Base-by-base conservation (phyloP, 2,888 invertebrate species). In the Thyatira batis region DNA sequence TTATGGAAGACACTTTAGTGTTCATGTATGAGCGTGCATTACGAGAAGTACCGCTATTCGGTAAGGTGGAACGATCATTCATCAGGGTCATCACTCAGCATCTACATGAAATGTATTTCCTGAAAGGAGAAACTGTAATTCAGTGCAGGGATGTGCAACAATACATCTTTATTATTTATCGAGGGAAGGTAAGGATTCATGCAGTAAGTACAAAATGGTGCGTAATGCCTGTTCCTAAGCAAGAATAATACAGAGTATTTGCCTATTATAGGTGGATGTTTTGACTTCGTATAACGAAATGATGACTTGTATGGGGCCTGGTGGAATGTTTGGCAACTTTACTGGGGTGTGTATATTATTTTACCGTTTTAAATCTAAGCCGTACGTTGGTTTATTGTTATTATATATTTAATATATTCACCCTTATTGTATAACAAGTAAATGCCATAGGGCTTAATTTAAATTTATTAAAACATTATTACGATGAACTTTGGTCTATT, bases 251-350 rank as follows among this genome's bases (percentile, higher is more conserved):
- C n/a, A 45, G 10, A 23, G 4, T 25, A 27, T 9, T 48, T 55
- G 59, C 55, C 53, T 33, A 55, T 79, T 73, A 43, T 58, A 92
- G 92, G 92, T 91, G 0, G 92, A 92, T 56, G 89, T 92, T 49
- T 71, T 89, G 50, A 84, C 84, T 45, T 87, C 90, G 1, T 92
- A 90, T 60, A 92, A 89, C 65, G 92, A 92, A 78, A 90, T 92
- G 87, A 82, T 92, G 20, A 88, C 90, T 2, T 90, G 88, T 61
- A 92, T 93, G 89, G 93, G 92, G 1, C 88, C 89, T 0, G 93
- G 93, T 9, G 93, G 92, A 1, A 89, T 93, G 86, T 92, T 93
- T 60, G 93, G 93, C 2, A 91, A 91, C 61, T 92, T 91, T 48
- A 85, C 86, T 8, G 89, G 90, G 11, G 91, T 91, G 72, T 84